These are phyloP conservation scores for Pipa parva DNA, from an alignment of 2,113 vertebrate species.

Conservation along the genomic window DNA sequence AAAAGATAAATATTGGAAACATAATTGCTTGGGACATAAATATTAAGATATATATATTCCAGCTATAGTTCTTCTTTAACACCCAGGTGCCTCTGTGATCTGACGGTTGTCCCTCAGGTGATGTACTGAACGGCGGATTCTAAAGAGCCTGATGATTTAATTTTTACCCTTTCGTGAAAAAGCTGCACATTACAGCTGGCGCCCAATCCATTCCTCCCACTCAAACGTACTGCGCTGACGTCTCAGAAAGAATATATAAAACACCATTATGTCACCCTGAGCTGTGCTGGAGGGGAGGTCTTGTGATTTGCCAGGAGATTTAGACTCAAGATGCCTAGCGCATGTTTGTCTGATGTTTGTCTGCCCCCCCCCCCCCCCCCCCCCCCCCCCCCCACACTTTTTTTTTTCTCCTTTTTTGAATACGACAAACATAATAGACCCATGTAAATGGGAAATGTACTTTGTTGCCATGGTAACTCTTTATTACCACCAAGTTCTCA, in stretches of 20 bases:
- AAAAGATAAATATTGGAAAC: no score
- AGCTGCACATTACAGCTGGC: neutral
- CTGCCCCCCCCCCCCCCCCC: no score
- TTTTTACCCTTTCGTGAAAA: neutral
- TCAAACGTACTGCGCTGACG: neutral
- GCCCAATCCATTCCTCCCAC: constrained; percentile 1
- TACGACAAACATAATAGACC: constrained; percentile 37
- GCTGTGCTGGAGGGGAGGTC: neutral
- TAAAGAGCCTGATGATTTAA: no score
- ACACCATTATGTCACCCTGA: constrained; percentile 3
- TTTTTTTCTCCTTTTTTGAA: constrained; percentile 14
- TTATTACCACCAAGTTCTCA: constrained; percentile 32
- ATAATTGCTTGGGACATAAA: no score
- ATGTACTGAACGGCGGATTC: no score
- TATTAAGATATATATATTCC: no score
- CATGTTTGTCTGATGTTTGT: constrained; percentile 2
- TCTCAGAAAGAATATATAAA: neutral
- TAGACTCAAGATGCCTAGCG: neutral
- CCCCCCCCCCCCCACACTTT: no score
- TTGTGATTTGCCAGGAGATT: neutral
- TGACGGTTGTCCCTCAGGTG: no score
- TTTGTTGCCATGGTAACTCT: constrained; percentile 47
- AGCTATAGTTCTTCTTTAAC: no score
- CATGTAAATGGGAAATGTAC: constrained; percentile 38
- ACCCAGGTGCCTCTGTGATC: no score